Evolutionary conservation across 2,888 invertebrate species (phyloP), one percentile per base, ranked within the genome.

Genomic region (Aleiodes alternator): DNA sequence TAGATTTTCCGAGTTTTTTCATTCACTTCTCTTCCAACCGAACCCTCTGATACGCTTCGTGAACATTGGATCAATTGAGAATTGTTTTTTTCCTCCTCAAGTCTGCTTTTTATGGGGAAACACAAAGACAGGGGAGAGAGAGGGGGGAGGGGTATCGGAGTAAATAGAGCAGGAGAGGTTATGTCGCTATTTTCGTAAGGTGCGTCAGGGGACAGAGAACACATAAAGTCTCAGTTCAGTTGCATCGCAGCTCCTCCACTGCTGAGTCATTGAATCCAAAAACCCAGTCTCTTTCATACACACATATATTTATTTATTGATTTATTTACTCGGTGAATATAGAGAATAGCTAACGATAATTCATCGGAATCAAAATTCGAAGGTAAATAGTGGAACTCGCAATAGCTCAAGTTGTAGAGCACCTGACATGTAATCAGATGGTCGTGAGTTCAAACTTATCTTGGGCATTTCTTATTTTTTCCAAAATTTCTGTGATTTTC

Each of bases 101-200:
- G 23, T 31, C 14, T 64, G 12, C 38, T 64, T 9, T 64, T n/a
- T 38, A 64, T 64, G 64, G 64, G 38, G 43, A 34, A 38, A 64
- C 11, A 11, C 14, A 31, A 53, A 50, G 12, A 23, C 23, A 23
- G 23, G 23, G 23, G 23, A 23, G 23, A 23, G 23, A 2, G 23
- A 23, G 23, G 23, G 23, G 23, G 0, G 31, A n/a, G 51, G 53
- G 34, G 34, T 8, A 43, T 9, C 34, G 34, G 14, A 61, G 61
- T 61, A 61, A 61, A 61, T 61, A 61, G 61, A 61, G 61, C 61
- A 61, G 61, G 56, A 56, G 56, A 56, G 23, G 56, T 56, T 56
- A 23, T 16, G 8, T n/a, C 50, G 69, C 69, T 69, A 69, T 69
- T 69, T 69, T 69, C 55, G 69, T 51, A 53, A 69, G 34, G 69